Conservation (phyloP, 2,888 invertebrate genomes). For the Epinotia demarniana region DNA sequence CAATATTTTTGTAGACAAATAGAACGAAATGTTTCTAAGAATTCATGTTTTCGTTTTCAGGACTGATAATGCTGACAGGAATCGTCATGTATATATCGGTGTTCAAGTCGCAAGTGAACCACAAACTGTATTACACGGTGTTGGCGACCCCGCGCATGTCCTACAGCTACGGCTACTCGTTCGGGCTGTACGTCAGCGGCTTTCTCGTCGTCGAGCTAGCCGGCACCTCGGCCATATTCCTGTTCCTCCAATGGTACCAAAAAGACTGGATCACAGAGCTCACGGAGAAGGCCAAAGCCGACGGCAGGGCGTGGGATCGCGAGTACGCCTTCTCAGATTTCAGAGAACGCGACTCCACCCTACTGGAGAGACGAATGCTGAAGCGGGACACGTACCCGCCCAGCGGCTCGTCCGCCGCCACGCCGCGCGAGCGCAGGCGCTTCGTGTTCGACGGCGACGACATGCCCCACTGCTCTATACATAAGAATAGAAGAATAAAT, state of each 20-base stretch:
- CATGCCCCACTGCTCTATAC: slow-evolving; percentile 83
- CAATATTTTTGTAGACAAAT: too few relatives aligned
- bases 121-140: slow-evolving; percentile 92
- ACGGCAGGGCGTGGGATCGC: slow-evolving; percentile 79
- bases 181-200: slow-evolving; percentile 93
- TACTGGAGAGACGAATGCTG: slow-evolving; percentile 77
- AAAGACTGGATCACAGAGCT: slow-evolving; percentile 85
- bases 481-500: slow-evolving; percentile 80
- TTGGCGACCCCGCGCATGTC: slow-evolving; percentile 92
- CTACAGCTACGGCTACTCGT: slow-evolving; percentile 95
- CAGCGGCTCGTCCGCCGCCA: slow-evolving; percentile 75
- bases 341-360: slow-evolving; percentile 76
- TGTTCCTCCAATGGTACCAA: slow-evolving; percentile 93
- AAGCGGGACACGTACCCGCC: slow-evolving; percentile 79
- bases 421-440: slow-evolving; percentile 83
- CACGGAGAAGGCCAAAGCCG: slow-evolving; percentile 79
- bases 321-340: slow-evolving; percentile 81
- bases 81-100: slow-evolving; percentile 97
- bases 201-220: slow-evolving; percentile 93
- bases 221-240: slow-evolving; percentile 93
- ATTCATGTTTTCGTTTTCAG: slow-evolving; percentile 81
- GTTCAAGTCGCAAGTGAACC: slow-evolving; percentile 95
- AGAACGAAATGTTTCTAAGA: background rate
- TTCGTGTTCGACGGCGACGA: slow-evolving; percentile 87
- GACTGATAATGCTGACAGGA: slow-evolving; percentile 94